Evolutionary conservation across 53 echinoderm and acorn worm species (phyloP), one percentile per base, ranked within the genome.

Genomic region (Mesocentrotus franciscanus): DNA sequence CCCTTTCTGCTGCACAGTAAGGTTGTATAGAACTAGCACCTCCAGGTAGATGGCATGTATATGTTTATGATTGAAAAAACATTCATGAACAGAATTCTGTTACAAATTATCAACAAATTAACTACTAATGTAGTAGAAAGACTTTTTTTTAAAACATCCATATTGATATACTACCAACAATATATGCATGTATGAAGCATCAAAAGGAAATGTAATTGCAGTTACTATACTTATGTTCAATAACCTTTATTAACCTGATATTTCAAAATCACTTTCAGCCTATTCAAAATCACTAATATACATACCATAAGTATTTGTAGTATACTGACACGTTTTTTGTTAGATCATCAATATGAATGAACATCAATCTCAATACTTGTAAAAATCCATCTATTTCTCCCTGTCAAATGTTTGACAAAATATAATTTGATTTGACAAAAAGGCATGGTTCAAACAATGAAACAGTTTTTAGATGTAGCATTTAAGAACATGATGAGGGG

Each of bases 81-180:
- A 84, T 39, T 42, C 26, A 58, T 87, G 2, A 58, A 57, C 1
- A 81, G n/a, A 58, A 58, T 57, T 26, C n/a, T 87, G 56, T 27
- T 6, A 85, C 7, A 0, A 49, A 87, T n/a, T 11, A 84, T 42
- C 39, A 84, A 58, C 24, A 87, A 87, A 29, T 39, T 35, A 87
- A 14, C 87, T 87, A 87, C 87, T 87, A 58, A 87, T 87, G 87
- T 87, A 87, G 87, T 87, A 87, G 87, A 87, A 87, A 87, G 87
- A 87, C 87, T 3, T 57, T 81, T 58, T 12, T 87, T 49, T 49
- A 49, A 49, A 49, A 87, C 49, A 22, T 85, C 49, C 56, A 18
- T 85, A 2, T 85, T 0, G 55, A 85, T 14, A 75, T n/a, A 78
- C 72, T 34, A 72, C 72, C 26, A 27, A 72, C 72, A 72, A 81